Conservation (phyloP, 2,888 invertebrate species). For the Choristoneura rosaceana region DNA sequence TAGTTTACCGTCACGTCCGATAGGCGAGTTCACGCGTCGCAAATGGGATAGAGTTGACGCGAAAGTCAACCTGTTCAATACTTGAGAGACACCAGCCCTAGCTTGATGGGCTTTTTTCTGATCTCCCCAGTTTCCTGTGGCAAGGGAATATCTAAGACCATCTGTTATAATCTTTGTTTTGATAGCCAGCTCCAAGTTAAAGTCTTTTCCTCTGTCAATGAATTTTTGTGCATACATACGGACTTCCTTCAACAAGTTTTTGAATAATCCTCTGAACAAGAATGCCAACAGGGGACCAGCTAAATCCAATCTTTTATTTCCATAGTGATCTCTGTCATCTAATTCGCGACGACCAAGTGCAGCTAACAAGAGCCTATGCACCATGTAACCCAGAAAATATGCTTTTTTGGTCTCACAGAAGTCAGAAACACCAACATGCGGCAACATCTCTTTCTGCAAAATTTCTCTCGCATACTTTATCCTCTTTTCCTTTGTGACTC, state of each 20-base stretch:
- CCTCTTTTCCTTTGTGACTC: constrained; percentile 99
- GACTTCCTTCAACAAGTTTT: constrained; percentile 98
- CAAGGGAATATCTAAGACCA: constrained; percentile 98
- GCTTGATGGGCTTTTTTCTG: constrained; percentile 99
- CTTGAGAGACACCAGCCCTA: constrained; percentile 98
- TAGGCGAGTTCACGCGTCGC: constrained; percentile 98
- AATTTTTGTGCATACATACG: constrained; percentile 99
- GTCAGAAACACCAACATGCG: constrained; percentile 99
- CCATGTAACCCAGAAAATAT: constrained; percentile 99
- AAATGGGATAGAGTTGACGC: constrained; percentile 99
- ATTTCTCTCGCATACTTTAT: constrained; percentile 99
- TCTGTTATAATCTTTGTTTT: constrained; percentile 99
- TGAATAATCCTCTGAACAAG: constrained; percentile 97
- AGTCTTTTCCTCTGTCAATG: constrained; percentile 99
- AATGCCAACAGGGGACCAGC: constrained; percentile 99
- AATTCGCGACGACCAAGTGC: constrained; percentile 98
- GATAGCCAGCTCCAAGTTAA: constrained; percentile 97
- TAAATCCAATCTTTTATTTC: constrained; percentile 98
- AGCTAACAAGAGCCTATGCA: constrained; percentile 97
- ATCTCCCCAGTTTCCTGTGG: constrained; percentile 99
- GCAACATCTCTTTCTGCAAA: constrained; percentile 99
- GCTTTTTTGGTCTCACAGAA: constrained; percentile 99
- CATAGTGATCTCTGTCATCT: constrained; percentile 99
- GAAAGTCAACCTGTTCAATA: constrained; percentile 98
- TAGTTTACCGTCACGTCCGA: constrained; percentile 99